Base-by-base conservation (phyloP, 2,888 invertebrate genomes). In the Oligia fasciuncula region DNA sequence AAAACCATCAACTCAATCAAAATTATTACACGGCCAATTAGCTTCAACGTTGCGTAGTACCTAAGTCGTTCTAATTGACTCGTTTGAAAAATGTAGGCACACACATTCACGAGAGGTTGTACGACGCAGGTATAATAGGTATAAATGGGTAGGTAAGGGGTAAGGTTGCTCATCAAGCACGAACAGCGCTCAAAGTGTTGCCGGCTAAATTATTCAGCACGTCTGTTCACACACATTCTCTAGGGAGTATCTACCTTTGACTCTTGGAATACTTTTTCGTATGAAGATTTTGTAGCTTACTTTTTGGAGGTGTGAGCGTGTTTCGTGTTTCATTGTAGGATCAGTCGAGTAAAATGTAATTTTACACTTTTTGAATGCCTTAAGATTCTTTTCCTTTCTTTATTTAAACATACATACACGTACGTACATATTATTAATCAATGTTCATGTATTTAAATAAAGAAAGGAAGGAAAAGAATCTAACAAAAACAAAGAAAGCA, bases 191-290 rank as follows among this genome's bases (percentile, higher is more conserved):
- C 91, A 92, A 94, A 93, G 93, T 92, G 92, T 90, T 85, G 78
- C 90, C 89, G 80, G 85, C 90, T 95, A 92, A 94, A 94, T 94
- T 93, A 95, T 95, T 95, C 93, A 95, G 84, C 87, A 84, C 90
- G 86, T 90, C 91, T 92, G 92, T 92, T 92, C 91, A 89, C 87
- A 88, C 88, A 84, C 88, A 88, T 89, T 89, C 93, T 84, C 92
- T 66, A 43, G 91, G 86, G 91, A 87, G 57, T 80, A 77, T 77
- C 87, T 73, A 72, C 65, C 63, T 79, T 40, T 72, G 87, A 87
- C 87, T 89, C 88, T 86, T 76, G 80, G 83, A 84, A 87, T 87
- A 90, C 88, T 91, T 91, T 93, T 93, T 92, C 89, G 83, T 83
- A 92, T 93, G 91, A 88, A 93, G 90, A 93, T 94, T 92, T 68